phyloP scores from a whole-genome alignment of 2,797 vertebrate species.

The Poecilia gillii region DNA sequence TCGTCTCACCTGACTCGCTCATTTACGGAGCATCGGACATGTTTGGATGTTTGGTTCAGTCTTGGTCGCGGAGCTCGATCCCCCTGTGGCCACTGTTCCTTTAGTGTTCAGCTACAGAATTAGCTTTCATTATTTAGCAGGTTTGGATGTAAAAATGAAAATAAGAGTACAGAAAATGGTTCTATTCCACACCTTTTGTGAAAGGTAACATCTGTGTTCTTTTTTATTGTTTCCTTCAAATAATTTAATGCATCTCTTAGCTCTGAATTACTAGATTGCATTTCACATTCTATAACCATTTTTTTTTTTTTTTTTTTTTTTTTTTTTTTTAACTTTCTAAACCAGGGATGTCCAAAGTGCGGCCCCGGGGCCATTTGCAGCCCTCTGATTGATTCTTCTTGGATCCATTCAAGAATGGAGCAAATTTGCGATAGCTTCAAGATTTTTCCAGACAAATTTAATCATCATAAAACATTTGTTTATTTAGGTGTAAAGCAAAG shows the following conservation, averaged over 20 bases:
- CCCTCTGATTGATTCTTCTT: too few species aligned
- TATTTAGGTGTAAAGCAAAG: neutral
- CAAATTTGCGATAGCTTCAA: too few species aligned
- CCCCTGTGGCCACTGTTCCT: constrained; percentile 3
- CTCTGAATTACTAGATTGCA: neutral
- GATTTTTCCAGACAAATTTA: too few species aligned
- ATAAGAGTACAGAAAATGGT: neutral
- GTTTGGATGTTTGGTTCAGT: constrained; percentile 11
- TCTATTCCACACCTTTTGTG: neutral
- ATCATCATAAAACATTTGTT: neutral
- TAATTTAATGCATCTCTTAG: neutral
- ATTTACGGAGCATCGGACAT: constrained; percentile 1
- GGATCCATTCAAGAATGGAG: too few species aligned
- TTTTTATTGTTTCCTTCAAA: neutral
- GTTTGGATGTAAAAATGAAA: neutral
- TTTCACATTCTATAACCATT: neutral
- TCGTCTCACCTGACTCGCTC: neutral
- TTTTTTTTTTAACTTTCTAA: neutral
- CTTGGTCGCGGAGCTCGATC: constrained; percentile 10
- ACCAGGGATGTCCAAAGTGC: too few species aligned
- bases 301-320: too few species aligned
- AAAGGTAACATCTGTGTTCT: neutral
- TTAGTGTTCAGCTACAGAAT: neutral
- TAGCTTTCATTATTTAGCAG: neutral
- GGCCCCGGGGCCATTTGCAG: too few species aligned